A percentile compares a stretch with the other conserved stretches of the same genome.
Conservation (phyloP, 2,113 vertebrate genomes). For the Engraulis encrasicolus region DNA sequence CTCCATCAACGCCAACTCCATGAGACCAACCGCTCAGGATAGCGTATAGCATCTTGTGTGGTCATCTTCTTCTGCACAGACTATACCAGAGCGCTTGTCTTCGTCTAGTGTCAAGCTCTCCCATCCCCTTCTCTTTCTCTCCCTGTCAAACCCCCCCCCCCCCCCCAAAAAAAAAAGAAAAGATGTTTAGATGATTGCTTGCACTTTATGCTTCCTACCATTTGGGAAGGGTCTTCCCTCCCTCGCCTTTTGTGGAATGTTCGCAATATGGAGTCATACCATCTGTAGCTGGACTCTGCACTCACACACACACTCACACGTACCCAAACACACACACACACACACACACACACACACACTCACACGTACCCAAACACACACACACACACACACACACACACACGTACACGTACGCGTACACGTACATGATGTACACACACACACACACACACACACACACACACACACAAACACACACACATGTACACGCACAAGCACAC, state of each 20-base stretch:
- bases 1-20: not conserved
- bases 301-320: not conserved
- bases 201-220: slow-evolving; percentile 67
- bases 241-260: slow-evolving; percentile 15
- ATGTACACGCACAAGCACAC: too few relatives aligned
- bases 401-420: too few relatives aligned
- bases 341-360: too few relatives aligned
- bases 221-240: not conserved
- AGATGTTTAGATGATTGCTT: slow-evolving; percentile 49
- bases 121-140: not conserved
- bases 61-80: not conserved
- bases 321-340: too few relatives aligned
- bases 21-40: slow-evolving; percentile 14
- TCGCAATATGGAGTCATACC: not conserved
- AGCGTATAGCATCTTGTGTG: not conserved
- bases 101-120: not conserved
- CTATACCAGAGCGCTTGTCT: not conserved
- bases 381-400: too few relatives aligned
- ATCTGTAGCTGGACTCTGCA: slow-evolving; percentile 2
- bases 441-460: too few relatives aligned
- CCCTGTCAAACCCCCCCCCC: not conserved
- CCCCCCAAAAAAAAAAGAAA: too few relatives aligned
- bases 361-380: too few relatives aligned
- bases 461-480: too few relatives aligned
- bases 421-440: too few relatives aligned